Base-by-base conservation (phyloP, 2,888 invertebrate genomes). In the Epistrophe eligans region DNA sequence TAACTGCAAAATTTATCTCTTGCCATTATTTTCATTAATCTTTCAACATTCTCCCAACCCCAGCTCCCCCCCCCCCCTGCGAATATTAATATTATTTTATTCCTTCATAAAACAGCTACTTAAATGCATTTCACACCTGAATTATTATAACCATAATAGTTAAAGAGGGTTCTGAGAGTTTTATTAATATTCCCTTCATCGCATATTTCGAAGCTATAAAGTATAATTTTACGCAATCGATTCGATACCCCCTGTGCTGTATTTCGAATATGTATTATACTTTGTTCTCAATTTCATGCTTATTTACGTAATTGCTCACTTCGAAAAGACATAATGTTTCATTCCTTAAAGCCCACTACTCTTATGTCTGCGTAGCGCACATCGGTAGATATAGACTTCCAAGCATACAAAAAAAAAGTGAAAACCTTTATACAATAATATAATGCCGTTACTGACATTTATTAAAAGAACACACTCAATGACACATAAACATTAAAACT, bases 401-500 rank as follows among this genome's bases (percentile, higher is more conserved):
- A 55, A 55, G 32, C 28, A 19, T 50, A 55, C 1, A 24, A 24
- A 24, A 55, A 55, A 52, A 50, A 52, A 40, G 43, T 32, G 58
- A 77, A 85, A 81, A 73, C 67, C 60, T 66, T 73, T 35, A n/a
- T n/a, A 72, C 48, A 62, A 35, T 35, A 70, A 83, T 79, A 87
- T 76, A 87, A 79, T 58, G 72, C 79, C 83, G 60, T 83, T 35
- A 79, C 70, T 87, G 87, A 83, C 83, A 83, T 83, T 83, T 83
- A 76, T 82, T 83, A 87, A 87, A 82, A 77, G 79, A 83, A 82
- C 70, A 79, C 83, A 83, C 74, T 87, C 87, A 87, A 79, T 57
- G 52, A 48, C 74, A 87, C 79, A 79, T 83, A 79, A 83, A 83
- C 87, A 87, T 87, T 87, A 79, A 87, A 87, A 87, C 58, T 48